These are phyloP conservation scores for Chrysina gloriosa DNA, from an alignment of 2,888 invertebrate species.

Conservation along the genomic window DNA sequence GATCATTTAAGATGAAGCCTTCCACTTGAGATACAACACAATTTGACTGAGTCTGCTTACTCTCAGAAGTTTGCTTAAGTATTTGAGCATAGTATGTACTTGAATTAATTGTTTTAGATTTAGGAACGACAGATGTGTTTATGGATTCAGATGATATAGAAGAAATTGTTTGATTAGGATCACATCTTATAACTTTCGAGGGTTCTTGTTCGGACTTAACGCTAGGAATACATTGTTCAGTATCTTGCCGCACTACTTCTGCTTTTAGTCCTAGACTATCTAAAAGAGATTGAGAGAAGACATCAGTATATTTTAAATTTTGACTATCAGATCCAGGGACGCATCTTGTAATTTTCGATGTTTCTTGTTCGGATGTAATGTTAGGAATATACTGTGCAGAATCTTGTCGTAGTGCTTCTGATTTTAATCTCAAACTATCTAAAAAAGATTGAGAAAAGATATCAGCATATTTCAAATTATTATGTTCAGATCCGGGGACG, in stretches of 20 bases:
- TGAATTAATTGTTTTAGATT: slow-evolving; percentile 1
- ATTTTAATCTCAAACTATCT: background rate
- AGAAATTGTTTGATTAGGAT: slow-evolving; percentile 18
- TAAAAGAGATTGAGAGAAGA: slow-evolving; percentile 6
- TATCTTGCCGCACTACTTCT: background rate
- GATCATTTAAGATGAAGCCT: background rate
- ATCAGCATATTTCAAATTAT: slow-evolving; percentile 8
- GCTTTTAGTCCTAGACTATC: slow-evolving; percentile 3
- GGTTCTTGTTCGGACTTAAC: background rate
- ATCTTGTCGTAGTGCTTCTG: background rate
- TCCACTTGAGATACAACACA: slow-evolving; percentile 14
- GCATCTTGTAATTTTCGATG: slow-evolving; percentile 35
- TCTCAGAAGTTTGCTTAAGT: background rate
- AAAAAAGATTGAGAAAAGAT: slow-evolving; percentile 18
- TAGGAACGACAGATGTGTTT: background rate
- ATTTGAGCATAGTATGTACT: slow-evolving; percentile 1
- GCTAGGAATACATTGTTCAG: background rate
- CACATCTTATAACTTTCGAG: background rate
- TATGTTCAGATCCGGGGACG: background rate
- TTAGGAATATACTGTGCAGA: no score
- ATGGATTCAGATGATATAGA: background rate
- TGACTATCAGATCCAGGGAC: background rate
- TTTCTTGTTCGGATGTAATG: background rate
- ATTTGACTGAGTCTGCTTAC: background rate
- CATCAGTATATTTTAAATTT: slow-evolving; percentile 12